Conservation (phyloP, 2,888 invertebrate genomes). For the Aquatica leii region DNA sequence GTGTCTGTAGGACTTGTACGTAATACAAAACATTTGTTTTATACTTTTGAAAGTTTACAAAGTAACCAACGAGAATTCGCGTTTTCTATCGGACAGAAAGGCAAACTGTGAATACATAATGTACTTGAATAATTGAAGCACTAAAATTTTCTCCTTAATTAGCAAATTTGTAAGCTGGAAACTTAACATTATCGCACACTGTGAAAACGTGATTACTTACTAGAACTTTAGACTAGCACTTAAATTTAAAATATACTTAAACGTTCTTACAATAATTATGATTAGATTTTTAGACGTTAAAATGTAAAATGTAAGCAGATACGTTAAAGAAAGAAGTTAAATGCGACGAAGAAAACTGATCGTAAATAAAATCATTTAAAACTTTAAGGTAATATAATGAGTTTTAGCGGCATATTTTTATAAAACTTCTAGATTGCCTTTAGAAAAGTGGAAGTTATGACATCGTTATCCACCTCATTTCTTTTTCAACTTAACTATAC, state of each 20-base stretch:
- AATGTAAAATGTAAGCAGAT: neutral
- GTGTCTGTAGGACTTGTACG: too few species aligned
- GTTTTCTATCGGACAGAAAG: constrained; percentile 28
- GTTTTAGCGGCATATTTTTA: constrained; percentile 29
- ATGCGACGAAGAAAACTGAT: constrained; percentile 1
- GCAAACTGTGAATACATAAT: constrained; percentile 36
- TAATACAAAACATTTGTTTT: too few species aligned
- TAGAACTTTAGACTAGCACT: constrained; percentile 38
- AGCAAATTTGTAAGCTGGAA: constrained; percentile 46
- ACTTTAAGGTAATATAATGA: constrained; percentile 25
- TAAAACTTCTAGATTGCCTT: constrained; percentile 29
- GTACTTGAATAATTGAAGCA: constrained; percentile 38
- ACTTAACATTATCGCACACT: constrained; percentile 32
- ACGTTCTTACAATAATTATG: constrained; percentile 26
- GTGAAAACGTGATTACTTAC: constrained; percentile 42
- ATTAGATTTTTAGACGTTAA: constrained; percentile 1
- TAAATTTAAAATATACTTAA: constrained; percentile 29
- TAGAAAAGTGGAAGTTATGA: constrained; percentile 36
- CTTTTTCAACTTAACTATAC: constrained; percentile 32
- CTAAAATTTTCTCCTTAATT: constrained; percentile 44
- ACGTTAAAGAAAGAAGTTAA: constrained; percentile 4
- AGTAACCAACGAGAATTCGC: neutral
- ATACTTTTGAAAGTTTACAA: too few species aligned
- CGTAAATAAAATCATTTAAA: constrained; percentile 29
- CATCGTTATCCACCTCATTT: constrained; percentile 38